These are phyloP conservation scores for Melipona quadrifasciata DNA, from an alignment of 1,140 invertebrate genomes.

Conservation along the genomic window DNA sequence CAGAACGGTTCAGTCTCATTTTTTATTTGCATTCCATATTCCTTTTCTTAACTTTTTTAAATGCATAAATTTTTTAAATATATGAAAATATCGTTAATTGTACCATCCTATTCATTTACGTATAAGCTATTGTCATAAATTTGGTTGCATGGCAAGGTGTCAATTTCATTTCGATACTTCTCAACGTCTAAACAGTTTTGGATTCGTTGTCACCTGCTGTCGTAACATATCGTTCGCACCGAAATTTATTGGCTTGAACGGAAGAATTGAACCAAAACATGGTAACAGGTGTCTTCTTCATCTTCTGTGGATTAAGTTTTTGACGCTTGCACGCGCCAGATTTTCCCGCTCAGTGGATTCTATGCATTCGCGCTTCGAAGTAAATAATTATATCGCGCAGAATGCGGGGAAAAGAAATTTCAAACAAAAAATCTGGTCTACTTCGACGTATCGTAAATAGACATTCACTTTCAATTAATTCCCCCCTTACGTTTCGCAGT, in stretches of 20 bases:
- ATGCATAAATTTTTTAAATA: too few species aligned
- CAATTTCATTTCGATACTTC: background rate
- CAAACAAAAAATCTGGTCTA: background rate
- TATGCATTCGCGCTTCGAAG: background rate
- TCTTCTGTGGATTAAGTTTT: conserved; percentile 29
- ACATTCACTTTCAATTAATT: background rate
- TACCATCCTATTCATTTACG: background rate
- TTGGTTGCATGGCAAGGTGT: background rate
- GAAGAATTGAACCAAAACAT: conserved; percentile 24
- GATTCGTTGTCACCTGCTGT: background rate
- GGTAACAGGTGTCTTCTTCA: conserved; percentile 40
- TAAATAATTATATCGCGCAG: conserved; percentile 9
- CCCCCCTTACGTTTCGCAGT: accelerated
- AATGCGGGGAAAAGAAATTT: too few species aligned
- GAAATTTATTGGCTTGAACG: conserved; percentile 4
- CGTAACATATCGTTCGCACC: background rate
- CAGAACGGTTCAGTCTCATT: background rate
- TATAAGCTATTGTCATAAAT: background rate
- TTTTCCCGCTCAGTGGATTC: conserved; percentile 38
- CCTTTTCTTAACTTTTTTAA: too few species aligned
- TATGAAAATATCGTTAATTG: too few species aligned
- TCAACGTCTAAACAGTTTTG: background rate
- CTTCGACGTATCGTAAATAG: background rate
- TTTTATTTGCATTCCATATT: background rate
- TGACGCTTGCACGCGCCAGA: conserved; percentile 21